phyloP scores from a whole-genome alignment of 1,140 invertebrate species.

The Brachionus paranguensis region DNA sequence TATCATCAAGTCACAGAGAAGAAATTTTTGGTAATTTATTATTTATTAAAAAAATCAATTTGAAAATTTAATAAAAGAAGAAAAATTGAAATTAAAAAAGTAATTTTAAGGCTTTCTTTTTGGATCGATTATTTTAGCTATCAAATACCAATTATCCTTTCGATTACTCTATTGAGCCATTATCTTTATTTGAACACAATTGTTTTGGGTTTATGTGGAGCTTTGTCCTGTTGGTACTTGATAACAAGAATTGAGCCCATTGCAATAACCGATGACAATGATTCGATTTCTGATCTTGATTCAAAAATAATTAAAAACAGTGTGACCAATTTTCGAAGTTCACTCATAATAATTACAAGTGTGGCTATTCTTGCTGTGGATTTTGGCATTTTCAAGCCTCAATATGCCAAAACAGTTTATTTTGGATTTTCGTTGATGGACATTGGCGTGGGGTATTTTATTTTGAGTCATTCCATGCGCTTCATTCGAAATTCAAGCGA shows the following conservation, averaged over 20 bases:
- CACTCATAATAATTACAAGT: background rate
- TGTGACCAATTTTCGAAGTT: background rate
- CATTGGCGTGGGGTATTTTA: conserved; percentile 79
- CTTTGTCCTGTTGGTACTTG: background rate
- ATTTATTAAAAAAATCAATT: background rate
- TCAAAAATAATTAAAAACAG: background rate
- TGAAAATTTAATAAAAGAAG: too few species aligned
- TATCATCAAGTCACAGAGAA: background rate
- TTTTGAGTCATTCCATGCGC: conserved; percentile 72
- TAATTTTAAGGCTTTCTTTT: background rate
- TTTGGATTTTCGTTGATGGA: conserved; percentile 93
- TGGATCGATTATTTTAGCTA: background rate
- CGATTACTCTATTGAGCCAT: background rate
- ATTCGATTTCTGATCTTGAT: background rate
- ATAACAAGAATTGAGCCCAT: background rate
- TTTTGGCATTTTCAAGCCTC: background rate
- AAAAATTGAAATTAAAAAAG: background rate
- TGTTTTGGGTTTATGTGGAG: background rate
- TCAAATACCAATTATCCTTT: background rate
- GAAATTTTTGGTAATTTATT: background rate
- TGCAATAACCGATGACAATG: background rate
- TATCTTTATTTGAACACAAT: background rate
- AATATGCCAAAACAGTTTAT: conserved; percentile 69
- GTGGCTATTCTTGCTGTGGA: conserved; percentile 29
- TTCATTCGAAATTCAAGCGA: background rate